Evolutionary conservation across 2,113 vertebrate species (phyloP), one percentile per base, ranked within the genome.

Genomic region (Microcebus ravelobensis): DNA sequence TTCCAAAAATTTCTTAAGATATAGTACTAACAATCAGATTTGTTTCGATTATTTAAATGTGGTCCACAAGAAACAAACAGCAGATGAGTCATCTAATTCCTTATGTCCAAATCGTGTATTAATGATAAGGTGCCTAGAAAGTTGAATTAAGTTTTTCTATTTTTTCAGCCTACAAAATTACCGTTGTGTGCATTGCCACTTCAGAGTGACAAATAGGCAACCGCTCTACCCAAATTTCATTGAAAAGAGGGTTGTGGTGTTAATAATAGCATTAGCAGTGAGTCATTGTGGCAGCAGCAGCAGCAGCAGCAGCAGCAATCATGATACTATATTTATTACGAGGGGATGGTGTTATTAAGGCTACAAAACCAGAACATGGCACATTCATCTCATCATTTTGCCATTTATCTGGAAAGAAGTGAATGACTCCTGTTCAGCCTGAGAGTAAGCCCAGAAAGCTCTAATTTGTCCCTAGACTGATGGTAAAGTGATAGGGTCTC

Each of bases 1-100:
- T 79, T 83, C 42, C 15, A 80, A 92, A 94, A 74, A 79, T 39
- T 50, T 93, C 71, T 82, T 77, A 82, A 94, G 87, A 90, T 27
- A 36, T 15, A 45, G 6, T 45, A 63, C 34, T 68, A 84, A 93
- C 45, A 59, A 50, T 83, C 61, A 88, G 15, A 34, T 79, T 59
- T 90, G 9, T 81, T 93, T 87, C 77, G 23, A 85, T 80, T 79
- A 68, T 85, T 61, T 27, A 90, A 82, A 73, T 82, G 50, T 79
- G 48, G 21, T 11, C 55, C 55, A 23, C 59, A 50, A 81, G 67
- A 92, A 91, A 74, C 50, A 90, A 96, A 71, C 0, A 94, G 34
- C 34, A 93, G 81, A 76, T 55, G 80, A 94, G 7, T 29, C 55
- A 50, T 50, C 74, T 90, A 57, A 94, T 48, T 52, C 31, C 70